Conservation (phyloP, 2,888 invertebrate species). For the Drosophila anomalata region DNA sequence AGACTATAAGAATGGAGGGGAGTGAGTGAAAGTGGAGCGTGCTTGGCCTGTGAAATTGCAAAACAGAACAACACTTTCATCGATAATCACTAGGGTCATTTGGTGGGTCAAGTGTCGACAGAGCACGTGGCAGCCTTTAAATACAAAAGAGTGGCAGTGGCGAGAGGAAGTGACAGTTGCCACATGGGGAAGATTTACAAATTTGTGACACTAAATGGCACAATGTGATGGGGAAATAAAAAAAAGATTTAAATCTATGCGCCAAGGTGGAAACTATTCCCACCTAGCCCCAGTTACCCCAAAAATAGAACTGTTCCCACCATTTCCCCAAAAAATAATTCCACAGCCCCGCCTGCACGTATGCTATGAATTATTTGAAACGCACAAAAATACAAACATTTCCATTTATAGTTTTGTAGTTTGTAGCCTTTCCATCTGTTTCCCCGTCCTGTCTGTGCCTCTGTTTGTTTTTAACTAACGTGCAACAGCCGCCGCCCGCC, state of each 20-base stretch:
- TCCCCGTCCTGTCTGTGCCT: background rate
- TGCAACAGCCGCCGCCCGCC: constrained; percentile 10
- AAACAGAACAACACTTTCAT: constrained; percentile 41
- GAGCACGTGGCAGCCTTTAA: constrained; percentile 42
- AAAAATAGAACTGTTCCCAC: background rate
- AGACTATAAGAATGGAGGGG: background rate
- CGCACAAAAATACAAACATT: background rate
- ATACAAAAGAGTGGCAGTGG: no score
- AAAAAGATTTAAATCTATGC: background rate
- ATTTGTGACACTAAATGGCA: background rate
- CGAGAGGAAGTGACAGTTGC: background rate
- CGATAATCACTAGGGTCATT: constrained; percentile 73
- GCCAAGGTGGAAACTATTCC: background rate
- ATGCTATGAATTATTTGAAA: background rate
- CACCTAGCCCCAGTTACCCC: background rate
- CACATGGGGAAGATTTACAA: constrained; percentile 4
- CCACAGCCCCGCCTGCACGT: background rate
- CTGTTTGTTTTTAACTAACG: constrained; percentile 24
- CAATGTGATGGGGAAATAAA: background rate
- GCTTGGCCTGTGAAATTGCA: constrained; percentile 19
- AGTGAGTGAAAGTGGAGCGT: constrained; percentile 23
- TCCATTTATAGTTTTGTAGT: constrained; percentile 19
- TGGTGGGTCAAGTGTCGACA: constrained; percentile 48
- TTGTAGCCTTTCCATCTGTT: constrained; percentile 3
- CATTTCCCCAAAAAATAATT: background rate